These are phyloP conservation scores for Craseonycteris thonglongyai DNA, from an alignment of 2,113 vertebrate species.

Conservation along the genomic window DNA sequence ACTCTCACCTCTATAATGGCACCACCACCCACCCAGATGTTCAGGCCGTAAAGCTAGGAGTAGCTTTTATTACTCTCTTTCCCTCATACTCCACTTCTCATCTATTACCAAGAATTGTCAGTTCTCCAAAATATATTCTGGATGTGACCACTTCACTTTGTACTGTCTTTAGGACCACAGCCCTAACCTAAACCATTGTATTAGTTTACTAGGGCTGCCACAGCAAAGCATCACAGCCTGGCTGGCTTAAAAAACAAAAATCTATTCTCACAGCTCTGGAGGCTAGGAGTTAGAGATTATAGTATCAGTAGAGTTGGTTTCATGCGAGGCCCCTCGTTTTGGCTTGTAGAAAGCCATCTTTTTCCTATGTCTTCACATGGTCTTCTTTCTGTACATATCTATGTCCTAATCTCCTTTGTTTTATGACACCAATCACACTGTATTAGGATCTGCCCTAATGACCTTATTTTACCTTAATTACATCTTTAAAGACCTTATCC, in stretches of 20 bases:
- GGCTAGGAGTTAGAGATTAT: neutral
- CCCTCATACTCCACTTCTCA: neutral
- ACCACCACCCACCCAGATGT: neutral
- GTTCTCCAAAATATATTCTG: neutral
- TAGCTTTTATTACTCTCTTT: neutral
- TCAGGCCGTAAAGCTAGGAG: neutral
- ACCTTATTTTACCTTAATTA: neutral
- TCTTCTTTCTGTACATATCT: neutral
- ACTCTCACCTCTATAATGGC: neutral
- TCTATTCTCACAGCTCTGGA: neutral
- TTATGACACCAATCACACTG: neutral
- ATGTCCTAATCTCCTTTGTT: neutral
- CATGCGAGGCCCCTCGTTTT: neutral
- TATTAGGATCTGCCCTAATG: neutral
- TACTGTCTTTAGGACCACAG: neutral
- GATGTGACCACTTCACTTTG: neutral
- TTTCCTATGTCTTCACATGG: neutral
- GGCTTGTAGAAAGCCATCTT: neutral
- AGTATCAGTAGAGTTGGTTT: neutral
- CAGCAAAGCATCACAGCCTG: neutral
- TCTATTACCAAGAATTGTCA: neutral
- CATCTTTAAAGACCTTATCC: neutral
- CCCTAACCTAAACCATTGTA: neutral
- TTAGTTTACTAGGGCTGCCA: neutral
- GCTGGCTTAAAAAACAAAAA: neutral